Conservation (phyloP, 2,888 invertebrate genomes). For the Cataglyphis albicans region DNA sequence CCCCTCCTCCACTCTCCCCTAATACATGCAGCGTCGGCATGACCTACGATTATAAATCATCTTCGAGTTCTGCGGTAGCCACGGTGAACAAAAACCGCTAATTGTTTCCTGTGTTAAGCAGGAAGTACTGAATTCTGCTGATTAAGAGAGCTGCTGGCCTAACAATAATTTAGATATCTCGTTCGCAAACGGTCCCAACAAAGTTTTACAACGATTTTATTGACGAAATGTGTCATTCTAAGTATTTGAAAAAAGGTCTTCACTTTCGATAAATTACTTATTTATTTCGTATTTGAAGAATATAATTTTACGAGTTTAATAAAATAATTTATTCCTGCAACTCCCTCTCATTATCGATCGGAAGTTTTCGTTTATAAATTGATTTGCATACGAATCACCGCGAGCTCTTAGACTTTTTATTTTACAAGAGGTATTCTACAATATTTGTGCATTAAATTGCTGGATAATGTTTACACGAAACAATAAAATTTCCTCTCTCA, state of each 20-base stretch:
- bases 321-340: background rate
- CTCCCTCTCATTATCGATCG: background rate
- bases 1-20: too few species aligned
- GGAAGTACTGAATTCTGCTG: background rate
- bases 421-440: background rate
- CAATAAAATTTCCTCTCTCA: background rate
- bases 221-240: background rate
- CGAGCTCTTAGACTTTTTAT: background rate
- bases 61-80: constrained; percentile 16
- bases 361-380: background rate
- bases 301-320: background rate
- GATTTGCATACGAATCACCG: background rate
- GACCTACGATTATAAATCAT: constrained; percentile 71
- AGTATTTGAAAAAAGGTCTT: background rate
- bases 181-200: background rate
- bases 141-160: constrained; percentile 1
- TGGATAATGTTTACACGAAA: background rate
- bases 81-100: background rate
- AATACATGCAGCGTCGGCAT: constrained; percentile 60
- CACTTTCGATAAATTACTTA: background rate
- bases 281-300: background rate
- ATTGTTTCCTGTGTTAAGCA: constrained; percentile 33
- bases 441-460: background rate
- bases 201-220: background rate
- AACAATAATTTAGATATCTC: background rate